Evolutionary conservation across 2,797 vertebrate species (phyloP), one percentile per base, ranked within the genome.

Genomic region (Acrocephalus scirpaceus): DNA sequence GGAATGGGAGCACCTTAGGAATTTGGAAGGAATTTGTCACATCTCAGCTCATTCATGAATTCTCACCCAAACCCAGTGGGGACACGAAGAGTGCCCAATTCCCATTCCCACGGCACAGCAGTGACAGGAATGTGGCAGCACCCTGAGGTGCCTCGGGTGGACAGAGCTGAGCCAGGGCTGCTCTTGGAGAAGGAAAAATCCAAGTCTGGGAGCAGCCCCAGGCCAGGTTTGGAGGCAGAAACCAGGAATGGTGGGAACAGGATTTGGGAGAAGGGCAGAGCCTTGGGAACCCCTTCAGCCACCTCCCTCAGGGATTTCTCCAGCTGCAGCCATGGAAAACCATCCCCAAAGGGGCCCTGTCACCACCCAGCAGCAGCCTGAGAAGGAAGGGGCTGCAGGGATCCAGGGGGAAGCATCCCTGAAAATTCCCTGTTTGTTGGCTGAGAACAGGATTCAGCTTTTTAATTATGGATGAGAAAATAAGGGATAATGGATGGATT

Each of bases 381-480:
- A 42, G 50, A 32, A 29, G 45, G 17, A 36, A 78, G 53, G n/a
- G 40, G 11, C 51, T 27, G 48, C 36, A 4, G 70, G 16, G 30
- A 50, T 54, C 29, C 64, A 51, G 56, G n/a, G n/a, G 48, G 50
- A 89, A 67, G 11, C 65, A 40, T 60, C 75, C 53, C 51, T 79
- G 67, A 34, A 21, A 93, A 60, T 44, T 27, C 3, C 1, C 3
- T 32, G 66, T 38, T 32, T 71, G 56, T 16, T 61, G 71, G 36
- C 84, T 3, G 48, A 76, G 78, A 15, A 32, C 71, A 60, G 69
- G 47, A 62, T 8, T 54, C 18, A 9, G 67, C 2, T 0, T 18
- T 64, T 91, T 83, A 89, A 83, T 95, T 88, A 90, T 86, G 81
- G 10, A 83, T 92, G 79, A 57, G 67, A 82, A 93, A 92, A 94